A percentile compares a stretch with the other conserved stretches of the same genome.
These are phyloP conservation scores for Axis porcinus DNA, from an alignment of 2,113 vertebrate genomes.

Conservation along the genomic window DNA sequence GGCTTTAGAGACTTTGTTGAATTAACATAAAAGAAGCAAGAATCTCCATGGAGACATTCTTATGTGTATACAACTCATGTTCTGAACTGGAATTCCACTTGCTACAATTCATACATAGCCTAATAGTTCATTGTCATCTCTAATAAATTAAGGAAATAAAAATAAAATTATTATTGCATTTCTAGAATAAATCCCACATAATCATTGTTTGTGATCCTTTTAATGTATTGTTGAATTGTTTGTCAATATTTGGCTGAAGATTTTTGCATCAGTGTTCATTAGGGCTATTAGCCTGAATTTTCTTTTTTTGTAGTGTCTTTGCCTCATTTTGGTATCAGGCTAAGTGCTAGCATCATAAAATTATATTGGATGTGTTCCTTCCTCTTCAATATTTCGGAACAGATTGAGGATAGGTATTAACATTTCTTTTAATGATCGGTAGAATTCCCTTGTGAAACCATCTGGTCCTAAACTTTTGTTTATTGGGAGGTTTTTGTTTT, in stretches of 20 bases:
- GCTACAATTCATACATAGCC: background rate
- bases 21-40: background rate
- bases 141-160: constrained; percentile 78
- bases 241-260: background rate
- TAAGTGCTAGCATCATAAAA: background rate
- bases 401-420: background rate
- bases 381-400: background rate
- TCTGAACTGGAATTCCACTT: constrained; percentile 22
- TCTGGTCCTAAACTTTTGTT: background rate
- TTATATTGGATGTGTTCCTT: background rate
- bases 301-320: background rate
- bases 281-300: background rate
- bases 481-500: background rate
- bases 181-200: background rate
- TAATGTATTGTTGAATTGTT: background rate
- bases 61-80: background rate
- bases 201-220: background rate
- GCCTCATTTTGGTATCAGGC: background rate
- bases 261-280: background rate
- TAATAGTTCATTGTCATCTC: constrained; percentile 59
- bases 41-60: background rate
- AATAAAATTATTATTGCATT: background rate
- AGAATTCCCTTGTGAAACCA: background rate
- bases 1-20: background rate
- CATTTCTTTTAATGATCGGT: background rate